A percentile compares a stretch with the other conserved stretches of the same genome.
phyloP scores from a whole-genome alignment of 2,888 invertebrate species.

The Ametastegia equiseti region DNA sequence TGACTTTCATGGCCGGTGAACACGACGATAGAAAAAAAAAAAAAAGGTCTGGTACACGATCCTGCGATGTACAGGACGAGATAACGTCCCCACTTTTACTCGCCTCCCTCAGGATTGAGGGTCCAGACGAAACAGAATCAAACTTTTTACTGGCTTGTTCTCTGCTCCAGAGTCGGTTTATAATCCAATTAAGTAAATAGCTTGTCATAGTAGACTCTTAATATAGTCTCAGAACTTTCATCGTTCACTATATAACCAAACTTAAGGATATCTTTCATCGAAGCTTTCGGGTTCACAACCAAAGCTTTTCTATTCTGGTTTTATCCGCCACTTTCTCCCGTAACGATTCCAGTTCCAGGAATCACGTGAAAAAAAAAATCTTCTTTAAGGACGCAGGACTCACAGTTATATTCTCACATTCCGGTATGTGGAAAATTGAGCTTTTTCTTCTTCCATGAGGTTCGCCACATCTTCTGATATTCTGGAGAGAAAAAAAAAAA shows the following conservation, averaged over 20 bases:
- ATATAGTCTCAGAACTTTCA: too few relatives aligned
- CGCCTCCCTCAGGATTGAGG: not conserved
- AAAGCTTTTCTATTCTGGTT: not conserved
- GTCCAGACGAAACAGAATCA: conserved; percentile 12
- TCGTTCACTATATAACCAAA: too few relatives aligned
- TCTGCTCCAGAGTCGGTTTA: not conserved
- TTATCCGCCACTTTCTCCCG: not conserved
- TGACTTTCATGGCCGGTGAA: not conserved
- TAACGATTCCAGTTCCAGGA: not conserved
- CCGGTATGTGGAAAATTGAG: too few relatives aligned
- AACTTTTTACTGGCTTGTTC: conserved; percentile 26
- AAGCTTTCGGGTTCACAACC: not conserved
- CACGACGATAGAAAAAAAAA: not conserved
- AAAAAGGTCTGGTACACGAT: not conserved
- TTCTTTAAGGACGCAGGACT: not conserved
- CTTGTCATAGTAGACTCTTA: not conserved
- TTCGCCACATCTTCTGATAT: too few relatives aligned
- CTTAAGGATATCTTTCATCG: too few relatives aligned
- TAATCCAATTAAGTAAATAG: conserved; percentile 36
- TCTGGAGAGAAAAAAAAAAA: too few relatives aligned
- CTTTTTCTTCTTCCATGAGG: too few relatives aligned
- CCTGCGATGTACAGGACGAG: not conserved
- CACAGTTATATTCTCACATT: too few relatives aligned
- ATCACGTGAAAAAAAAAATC: not conserved
- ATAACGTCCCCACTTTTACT: not conserved